Base-by-base conservation (phyloP, 2,113 vertebrate species). In the Scomber colias region DNA sequence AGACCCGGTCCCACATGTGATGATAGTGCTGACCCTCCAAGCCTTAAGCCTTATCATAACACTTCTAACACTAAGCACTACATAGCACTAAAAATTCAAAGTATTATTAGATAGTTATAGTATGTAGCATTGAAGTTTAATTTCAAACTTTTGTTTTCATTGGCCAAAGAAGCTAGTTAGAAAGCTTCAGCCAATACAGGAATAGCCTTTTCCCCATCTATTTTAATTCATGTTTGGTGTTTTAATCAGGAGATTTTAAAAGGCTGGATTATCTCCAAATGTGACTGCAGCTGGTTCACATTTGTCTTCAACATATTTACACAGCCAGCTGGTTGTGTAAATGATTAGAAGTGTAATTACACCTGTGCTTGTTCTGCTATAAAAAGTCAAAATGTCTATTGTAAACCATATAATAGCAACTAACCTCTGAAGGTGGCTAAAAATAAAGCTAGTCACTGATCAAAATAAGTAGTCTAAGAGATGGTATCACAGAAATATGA, bases 321-420 rank as follows among this genome's bases (percentile, higher is more conserved):
- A 1, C 35, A 40, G 35, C 7, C 35, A 54, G 9, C 61, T 27
- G 24, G 24, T 3, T 27, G 24, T 27, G 24, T 27, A 27, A 27
- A 27, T 27, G 24, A 27, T 27, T 27, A 27, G 2, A 27, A 27
- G 24, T 27, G 24, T 27, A 27, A 27, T 63, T 59, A 71, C 9
- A 46, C n/a, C 13, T 0, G 24, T 35, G 14, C 13, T 69, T 45
- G 60, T 30, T 13, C 21, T 67, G 63, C 24, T 54, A 24, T 48
- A 66, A 80, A 24, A 60, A 51, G 35, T 21, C n/a, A 56, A 59
- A 82, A 61, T n/a, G 6, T 65, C 66, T 55, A 27, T 40, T 40
- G 15, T 57, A 63, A 57, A 31, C 8, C 10, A 3, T 4, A 13
- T n/a, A 54, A 5, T 9, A 9, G 40, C n/a, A 14, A 62, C 35